These are phyloP conservation scores for Phlogophora meticulosa DNA, from an alignment of 2,888 invertebrate species.

Conservation along the genomic window DNA sequence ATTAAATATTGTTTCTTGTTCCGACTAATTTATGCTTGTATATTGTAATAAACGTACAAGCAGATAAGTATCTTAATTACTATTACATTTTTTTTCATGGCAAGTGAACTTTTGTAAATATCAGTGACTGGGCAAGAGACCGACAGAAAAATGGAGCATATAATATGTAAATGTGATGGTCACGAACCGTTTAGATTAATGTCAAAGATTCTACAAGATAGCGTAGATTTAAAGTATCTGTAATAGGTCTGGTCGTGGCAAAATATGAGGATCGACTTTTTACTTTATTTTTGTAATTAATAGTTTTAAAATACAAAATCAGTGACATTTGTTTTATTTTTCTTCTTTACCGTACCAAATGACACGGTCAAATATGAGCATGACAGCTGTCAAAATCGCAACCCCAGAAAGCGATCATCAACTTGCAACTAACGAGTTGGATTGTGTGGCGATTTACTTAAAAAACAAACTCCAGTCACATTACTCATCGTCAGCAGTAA, in stretches of 20 bases:
- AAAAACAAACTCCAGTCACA: slow-evolving; percentile 22
- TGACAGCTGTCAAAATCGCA: slow-evolving; percentile 24
- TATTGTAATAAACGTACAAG: slow-evolving; percentile 19
- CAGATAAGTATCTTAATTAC: slow-evolving; percentile 14
- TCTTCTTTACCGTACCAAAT: background rate
- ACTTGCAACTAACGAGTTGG: slow-evolving; percentile 2
- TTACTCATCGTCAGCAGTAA: slow-evolving; percentile 23
- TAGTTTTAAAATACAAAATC: background rate
- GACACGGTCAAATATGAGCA: slow-evolving; percentile 15
- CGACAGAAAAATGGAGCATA: slow-evolving; percentile 33
- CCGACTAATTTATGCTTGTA: slow-evolving; percentile 2
- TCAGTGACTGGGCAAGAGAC: background rate
- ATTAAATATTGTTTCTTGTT: slow-evolving; percentile 12
- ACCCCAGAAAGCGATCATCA: slow-evolving; percentile 3
- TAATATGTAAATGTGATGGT: slow-evolving; percentile 31
- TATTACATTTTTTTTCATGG: background rate
- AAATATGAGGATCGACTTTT: background rate
- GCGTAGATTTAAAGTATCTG: slow-evolving; percentile 15
- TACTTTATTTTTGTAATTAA: background rate
- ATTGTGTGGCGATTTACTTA: slow-evolving; percentile 9
- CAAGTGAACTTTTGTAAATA: slow-evolving; percentile 16
- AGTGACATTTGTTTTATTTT: background rate
- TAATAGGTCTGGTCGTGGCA: slow-evolving; percentile 3
- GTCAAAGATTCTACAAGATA: slow-evolving; percentile 28
- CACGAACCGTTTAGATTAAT: slow-evolving; percentile 22